These are phyloP conservation scores for Aplidium turbinatum DNA, from an alignment of 23 tunicate species.

Conservation along the genomic window DNA sequence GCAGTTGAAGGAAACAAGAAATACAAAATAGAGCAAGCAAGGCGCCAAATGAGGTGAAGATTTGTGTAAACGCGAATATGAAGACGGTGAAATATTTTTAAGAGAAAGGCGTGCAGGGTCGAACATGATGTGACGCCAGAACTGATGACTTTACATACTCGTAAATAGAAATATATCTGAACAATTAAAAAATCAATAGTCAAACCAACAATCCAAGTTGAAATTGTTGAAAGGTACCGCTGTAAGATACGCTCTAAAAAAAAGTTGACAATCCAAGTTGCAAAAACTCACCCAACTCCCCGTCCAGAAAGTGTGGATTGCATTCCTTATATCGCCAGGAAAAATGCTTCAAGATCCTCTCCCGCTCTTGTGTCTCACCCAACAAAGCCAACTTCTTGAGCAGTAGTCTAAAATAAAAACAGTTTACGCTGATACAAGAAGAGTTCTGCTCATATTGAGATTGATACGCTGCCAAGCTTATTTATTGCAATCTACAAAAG, in stretches of 20 bases:
- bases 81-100: no score
- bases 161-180: neutral
- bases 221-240: neutral
- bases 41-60: no score
- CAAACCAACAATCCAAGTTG: neutral
- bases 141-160: neutral
- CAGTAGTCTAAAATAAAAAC: conserved; percentile 31
- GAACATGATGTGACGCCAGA: neutral
- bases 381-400: conserved; percentile 47
- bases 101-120: no score
- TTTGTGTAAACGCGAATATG: no score
- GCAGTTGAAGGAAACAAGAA: no score
- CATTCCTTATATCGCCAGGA: conserved; percentile 26
- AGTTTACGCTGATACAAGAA: no score
- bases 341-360: conserved; percentile 39
- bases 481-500: no score
- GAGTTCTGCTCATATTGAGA: no score
- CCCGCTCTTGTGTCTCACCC: conserved; percentile 73
- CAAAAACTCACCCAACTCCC: conserved; percentile 30
- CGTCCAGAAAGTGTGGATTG: conserved; percentile 43
- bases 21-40: no score
- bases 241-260: neutral
- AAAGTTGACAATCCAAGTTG: neutral
- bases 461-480: no score
- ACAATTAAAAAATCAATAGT: no score